These are phyloP conservation scores for Dysdera silvatica DNA, from an alignment of 1,140 invertebrate genomes.

Conservation along the genomic window DNA sequence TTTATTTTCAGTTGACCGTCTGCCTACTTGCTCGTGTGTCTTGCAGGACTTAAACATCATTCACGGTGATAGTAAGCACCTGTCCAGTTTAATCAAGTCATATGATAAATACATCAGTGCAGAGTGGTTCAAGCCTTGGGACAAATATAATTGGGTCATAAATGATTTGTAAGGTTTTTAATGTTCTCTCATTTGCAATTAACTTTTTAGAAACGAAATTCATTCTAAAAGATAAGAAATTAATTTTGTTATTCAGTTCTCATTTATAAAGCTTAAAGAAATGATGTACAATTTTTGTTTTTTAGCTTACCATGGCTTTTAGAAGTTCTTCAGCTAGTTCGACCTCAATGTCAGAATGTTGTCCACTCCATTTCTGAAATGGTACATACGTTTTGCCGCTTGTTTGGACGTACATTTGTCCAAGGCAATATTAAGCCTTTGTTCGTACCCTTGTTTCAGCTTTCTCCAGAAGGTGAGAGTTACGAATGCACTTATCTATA, in stretches of 20 bases:
- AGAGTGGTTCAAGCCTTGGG: slow-evolving; percentile 48
- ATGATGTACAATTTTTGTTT: slow-evolving; percentile 32
- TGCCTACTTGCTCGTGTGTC: slow-evolving; percentile 36
- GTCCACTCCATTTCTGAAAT: slow-evolving; percentile 44
- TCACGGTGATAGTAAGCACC: slow-evolving; percentile 36
- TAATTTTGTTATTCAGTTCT: background rate
- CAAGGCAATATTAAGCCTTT: slow-evolving; percentile 48
- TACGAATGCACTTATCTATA: too few relatives aligned
- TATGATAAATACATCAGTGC: slow-evolving; percentile 43
- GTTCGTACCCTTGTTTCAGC: slow-evolving; percentile 45
- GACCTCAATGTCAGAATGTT: slow-evolving; percentile 38
- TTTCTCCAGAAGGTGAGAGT: too few relatives aligned
- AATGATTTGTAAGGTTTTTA: slow-evolving; percentile 42
- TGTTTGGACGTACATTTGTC: slow-evolving; percentile 49
- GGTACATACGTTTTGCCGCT: slow-evolving; percentile 46
- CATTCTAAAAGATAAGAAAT: background rate
- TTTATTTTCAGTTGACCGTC: slow-evolving; percentile 36
- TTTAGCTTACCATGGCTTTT: slow-evolving; percentile 40
- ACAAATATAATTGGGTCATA: slow-evolving; percentile 43
- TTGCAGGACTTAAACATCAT: slow-evolving; percentile 40
- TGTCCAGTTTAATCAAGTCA: slow-evolving; percentile 35
- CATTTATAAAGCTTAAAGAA: too few relatives aligned
- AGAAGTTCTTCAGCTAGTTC: slow-evolving; percentile 39
- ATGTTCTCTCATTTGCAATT: background rate
- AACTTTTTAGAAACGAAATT: background rate